Evolutionary conservation across 64 coral and sea anemone species (phyloP).

Genomic region (Porites lutea): DNA sequence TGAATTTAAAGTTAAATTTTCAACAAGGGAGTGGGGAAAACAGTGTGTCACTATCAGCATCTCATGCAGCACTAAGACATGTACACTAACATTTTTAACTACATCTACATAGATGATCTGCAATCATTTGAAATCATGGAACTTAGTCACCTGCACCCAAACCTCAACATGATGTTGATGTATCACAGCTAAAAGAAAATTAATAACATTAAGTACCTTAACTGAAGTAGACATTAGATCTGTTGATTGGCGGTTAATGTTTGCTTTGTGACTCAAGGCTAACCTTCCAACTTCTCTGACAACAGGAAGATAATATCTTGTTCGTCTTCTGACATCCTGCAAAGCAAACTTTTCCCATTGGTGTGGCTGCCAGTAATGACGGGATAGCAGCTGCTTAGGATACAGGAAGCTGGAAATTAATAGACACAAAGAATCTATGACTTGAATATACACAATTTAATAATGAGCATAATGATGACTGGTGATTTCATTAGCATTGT

Average conservation of each 20-base stretch:
- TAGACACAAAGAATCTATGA: not conserved
- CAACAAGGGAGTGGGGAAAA: no score
- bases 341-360: slow-evolving; percentile 68
- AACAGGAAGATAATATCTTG: slow-evolving; percentile 79
- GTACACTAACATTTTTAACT: no score
- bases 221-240: slow-evolving; percentile 74
- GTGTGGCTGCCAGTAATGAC: slow-evolving; percentile 87
- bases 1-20: no score
- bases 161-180: not conserved
- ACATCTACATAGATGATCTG: no score
- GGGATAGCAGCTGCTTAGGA: slow-evolving; percentile 91
- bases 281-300: slow-evolving; percentile 85
- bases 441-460: no score
- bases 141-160: no score
- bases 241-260: not conserved
- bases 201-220: slow-evolving; percentile 52
- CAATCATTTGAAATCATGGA: no score
- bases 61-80: no score
- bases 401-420: slow-evolving; percentile 65
- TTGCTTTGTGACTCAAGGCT: slow-evolving; percentile 64
- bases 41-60: no score
- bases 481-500: no score
- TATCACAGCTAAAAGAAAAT: not conserved
- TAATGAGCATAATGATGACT: no score
- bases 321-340: slow-evolving; percentile 72